Percentiles rank a stretch among this genome's conserved stretches.
phyloP scores from a whole-genome alignment of 2,113 vertebrate species.

The Calidris pugnax region DNA sequence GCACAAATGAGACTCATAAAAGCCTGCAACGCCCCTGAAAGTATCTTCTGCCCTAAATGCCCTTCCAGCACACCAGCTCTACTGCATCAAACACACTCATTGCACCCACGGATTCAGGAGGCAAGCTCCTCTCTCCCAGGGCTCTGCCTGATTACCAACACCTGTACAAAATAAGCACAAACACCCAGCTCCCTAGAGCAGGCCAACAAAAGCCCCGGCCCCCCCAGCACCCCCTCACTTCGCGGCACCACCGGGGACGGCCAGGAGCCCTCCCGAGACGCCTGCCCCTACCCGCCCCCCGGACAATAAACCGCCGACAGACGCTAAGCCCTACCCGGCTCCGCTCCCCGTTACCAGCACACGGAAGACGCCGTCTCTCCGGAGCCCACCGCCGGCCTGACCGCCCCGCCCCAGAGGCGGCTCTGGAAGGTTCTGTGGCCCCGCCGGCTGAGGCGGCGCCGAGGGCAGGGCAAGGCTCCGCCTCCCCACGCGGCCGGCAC shows the following conservation, averaged over 20 bases:
- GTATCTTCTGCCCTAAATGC: background rate
- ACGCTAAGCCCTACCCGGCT: fast-evolving
- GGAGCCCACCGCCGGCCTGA: fast-evolving
- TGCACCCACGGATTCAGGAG: background rate
- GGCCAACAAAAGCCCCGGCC: too few relatives aligned
- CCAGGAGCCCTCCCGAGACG: fast-evolving
- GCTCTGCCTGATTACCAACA: fast-evolving
- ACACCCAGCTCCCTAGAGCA: fast-evolving
- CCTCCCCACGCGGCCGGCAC: fast-evolving
- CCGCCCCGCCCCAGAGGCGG: fast-evolving
- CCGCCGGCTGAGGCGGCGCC: fast-evolving
- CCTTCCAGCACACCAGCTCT: too few relatives aligned
- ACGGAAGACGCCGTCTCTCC: fast-evolving
- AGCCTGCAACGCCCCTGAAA: background rate
- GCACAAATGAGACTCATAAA: background rate
- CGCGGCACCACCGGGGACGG: fast-evolving
- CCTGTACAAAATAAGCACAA: background rate
- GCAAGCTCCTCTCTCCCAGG: background rate
- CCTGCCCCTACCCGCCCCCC: fast-evolving
- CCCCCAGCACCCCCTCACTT: fast-evolving
- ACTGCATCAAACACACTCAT: too few relatives aligned
- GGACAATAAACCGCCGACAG: fast-evolving
- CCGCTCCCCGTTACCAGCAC: fast-evolving
- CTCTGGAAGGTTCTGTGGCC: background rate
- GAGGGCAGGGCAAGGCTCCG: background rate